Conservation (phyloP, 2,797 vertebrate species). For the Holocentrus rufus region DNA sequence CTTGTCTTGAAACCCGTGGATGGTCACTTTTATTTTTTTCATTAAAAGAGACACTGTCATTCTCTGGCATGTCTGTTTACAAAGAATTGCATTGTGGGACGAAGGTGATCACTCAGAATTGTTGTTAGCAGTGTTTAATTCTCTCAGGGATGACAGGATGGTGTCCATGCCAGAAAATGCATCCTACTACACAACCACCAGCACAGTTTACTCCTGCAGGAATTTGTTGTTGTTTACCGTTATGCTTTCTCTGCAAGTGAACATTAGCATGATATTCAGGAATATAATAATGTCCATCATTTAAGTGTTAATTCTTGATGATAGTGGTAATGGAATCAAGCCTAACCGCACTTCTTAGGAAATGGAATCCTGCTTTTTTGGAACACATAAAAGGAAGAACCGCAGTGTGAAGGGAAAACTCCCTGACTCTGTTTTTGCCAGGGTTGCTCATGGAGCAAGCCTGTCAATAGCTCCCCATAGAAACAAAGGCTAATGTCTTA, state of each 20-base stretch:
- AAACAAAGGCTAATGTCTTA: constrained; percentile 38
- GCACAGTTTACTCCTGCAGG: background rate
- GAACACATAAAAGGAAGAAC: constrained; percentile 25
- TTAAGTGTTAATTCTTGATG: background rate
- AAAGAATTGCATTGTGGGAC: background rate
- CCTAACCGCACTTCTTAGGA: constrained; percentile 17
- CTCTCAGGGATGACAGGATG: background rate
- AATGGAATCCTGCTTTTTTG: constrained; percentile 33
- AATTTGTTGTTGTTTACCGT: background rate
- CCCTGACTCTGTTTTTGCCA: constrained; percentile 36
- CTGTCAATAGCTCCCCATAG: constrained; percentile 49
- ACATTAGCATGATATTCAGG: background rate
- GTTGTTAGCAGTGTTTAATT: background rate
- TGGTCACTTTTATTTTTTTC: background rate
- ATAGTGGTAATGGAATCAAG: constrained; percentile 16
- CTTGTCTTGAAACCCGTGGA: too few relatives aligned
- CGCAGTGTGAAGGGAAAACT: constrained; percentile 36
- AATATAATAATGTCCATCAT: background rate
- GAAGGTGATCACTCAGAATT: background rate
- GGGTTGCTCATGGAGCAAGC: constrained; percentile 49
- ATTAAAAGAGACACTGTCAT: background rate
- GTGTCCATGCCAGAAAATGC: background rate
- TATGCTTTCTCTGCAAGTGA: background rate
- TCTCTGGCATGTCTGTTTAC: background rate
- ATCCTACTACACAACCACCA: background rate